Percentiles rank a stretch among this genome's conserved stretches.
Conservation (phyloP, 1,140 invertebrate species). For the Temnothorax longispinosus region DNA sequence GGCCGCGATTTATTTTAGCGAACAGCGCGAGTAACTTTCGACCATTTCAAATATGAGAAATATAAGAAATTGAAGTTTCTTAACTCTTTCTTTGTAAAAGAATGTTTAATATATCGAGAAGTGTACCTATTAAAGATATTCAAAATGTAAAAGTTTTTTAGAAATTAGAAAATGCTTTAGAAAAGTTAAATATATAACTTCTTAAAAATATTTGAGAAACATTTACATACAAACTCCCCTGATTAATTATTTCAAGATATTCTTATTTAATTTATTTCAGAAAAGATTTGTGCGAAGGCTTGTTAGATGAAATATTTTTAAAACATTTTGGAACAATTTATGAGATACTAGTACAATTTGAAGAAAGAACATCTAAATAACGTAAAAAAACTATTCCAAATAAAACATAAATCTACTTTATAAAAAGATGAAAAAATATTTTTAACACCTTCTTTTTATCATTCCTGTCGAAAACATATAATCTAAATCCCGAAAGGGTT, state of each 20-base stretch:
- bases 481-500: background rate
- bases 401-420: background rate
- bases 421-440: background rate
- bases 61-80: background rate
- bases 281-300: background rate
- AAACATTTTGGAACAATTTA: background rate
- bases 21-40: background rate
- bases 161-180: background rate
- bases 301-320: background rate
- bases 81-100: background rate
- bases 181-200: background rate
- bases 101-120: background rate
- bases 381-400: background rate
- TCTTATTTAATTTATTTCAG: background rate
- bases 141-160: background rate
- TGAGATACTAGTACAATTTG: background rate
- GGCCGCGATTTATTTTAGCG: constrained; percentile 19
- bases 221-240: background rate
- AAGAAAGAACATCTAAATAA: background rate
- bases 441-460: background rate
- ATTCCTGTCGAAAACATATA: background rate
- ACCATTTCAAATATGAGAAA: background rate
- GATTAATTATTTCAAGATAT: background rate
- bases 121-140: background rate
- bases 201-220: background rate